Base-by-base conservation (phyloP, 2,113 vertebrate species). In the Catagonus wagneri region DNA sequence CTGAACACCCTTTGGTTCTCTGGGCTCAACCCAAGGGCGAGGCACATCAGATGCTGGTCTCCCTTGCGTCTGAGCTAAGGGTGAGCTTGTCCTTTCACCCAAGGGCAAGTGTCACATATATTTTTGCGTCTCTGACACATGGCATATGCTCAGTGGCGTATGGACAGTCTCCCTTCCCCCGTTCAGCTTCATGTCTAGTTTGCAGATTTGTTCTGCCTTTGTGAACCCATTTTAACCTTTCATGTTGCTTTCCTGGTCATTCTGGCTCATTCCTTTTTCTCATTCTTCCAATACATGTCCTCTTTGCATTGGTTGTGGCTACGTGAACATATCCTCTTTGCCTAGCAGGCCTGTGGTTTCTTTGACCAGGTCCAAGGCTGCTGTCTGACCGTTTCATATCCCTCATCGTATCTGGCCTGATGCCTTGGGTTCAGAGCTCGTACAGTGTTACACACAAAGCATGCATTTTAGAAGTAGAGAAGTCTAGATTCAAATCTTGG, bases 301-400 rank as follows among this genome's bases (percentile, higher is more conserved):
- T 81, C 76, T 75, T 96, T 79, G 84, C 39, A 25, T 83, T 66
- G 39, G 63, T 86, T 72, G n/a, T 83, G 84, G 25, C 84, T 69
- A 0, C 68, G n/a, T 39, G 58, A 86, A 50, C 66, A 20, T 16
- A 71, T 7, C 74, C 44, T 16, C 3, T 78, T 83, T 94, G 52
- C 34, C 39, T 44, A 78, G 68, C 27, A 83, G 75, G 66, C 44
- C 32, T 83, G 52, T 32, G 25, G n/a, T 86, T 61, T 81, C 90
- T 58, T 72, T 74, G 54, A 78, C 56, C 39, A 39, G 63, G 66
- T 87, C 88, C 50, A 25, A 74, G 29, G 11, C 84, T 92, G 32
- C 25, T 74, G 1, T 68, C 74, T 86, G 96, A 83, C 84, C 50
- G 27, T 83, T 89, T 75, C 76, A 52, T 13, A 13, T 44, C 6